Evolutionary conservation across 2,113 vertebrate genomes (phyloP).

Genomic region (Notechis scutatus): DNA sequence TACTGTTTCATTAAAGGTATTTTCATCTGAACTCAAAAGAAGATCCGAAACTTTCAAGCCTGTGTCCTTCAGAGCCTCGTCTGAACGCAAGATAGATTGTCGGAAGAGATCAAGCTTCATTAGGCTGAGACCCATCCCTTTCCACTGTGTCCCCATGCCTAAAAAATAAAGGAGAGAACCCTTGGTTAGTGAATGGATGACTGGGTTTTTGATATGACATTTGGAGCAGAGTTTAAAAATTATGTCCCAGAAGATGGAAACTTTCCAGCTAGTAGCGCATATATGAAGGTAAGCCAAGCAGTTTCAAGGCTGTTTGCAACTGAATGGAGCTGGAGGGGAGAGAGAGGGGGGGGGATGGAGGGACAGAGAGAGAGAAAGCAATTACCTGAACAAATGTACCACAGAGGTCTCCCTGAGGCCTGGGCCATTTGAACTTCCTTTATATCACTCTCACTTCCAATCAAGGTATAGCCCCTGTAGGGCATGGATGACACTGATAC

Average conservation of each 20-base stretch:
- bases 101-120: constrained; percentile 85
- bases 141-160: constrained; percentile 98
- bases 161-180: background rate
- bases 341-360: accelerated
- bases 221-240: background rate
- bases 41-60: constrained; percentile 84
- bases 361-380: background rate
- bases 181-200: background rate
- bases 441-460: constrained; percentile 69
- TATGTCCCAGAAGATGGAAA: background rate
- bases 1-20: constrained; percentile 84
- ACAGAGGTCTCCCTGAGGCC: constrained; percentile 75
- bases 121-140: constrained; percentile 86
- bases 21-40: constrained; percentile 78
- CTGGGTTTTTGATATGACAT: background rate
- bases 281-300: background rate
- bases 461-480: constrained; percentile 81
- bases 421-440: constrained; percentile 77
- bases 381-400: constrained; percentile 95
- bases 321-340: background rate
- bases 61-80: constrained; percentile 74
- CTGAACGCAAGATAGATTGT: constrained; percentile 83
- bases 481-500: constrained; percentile 77
- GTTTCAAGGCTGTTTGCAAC: background rate
- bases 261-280: background rate